Evolutionary conservation across 2,797 vertebrate species (phyloP).

Genomic region (Sebastes trivittatus): DNA sequence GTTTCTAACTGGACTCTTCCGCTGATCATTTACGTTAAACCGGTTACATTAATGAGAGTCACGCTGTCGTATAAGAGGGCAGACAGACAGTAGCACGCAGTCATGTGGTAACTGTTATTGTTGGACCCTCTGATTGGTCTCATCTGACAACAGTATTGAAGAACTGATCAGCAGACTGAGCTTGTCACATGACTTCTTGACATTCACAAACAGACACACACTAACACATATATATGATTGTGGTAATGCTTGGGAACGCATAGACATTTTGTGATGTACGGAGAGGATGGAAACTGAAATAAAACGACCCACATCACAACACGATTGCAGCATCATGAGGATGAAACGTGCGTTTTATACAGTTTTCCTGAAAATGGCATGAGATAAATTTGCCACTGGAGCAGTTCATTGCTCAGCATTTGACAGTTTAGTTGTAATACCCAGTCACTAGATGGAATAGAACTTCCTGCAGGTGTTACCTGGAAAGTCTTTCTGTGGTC

Average conservation of each 20-base stretch:
- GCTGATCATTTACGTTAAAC: background rate
- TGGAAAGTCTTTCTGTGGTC: background rate
- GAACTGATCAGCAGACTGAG: conserved; percentile 9
- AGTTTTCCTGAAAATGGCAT: background rate
- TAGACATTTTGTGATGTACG: background rate
- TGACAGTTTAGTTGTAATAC: background rate
- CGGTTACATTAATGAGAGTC: conserved; percentile 33
- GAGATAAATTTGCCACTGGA: background rate
- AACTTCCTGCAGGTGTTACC: background rate
- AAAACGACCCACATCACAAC: background rate
- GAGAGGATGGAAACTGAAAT: background rate
- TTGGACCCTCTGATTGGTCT: conserved; percentile 1
- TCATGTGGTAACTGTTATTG: background rate
- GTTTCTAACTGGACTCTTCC: background rate
- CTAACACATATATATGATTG: background rate
- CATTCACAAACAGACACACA: conserved; percentile 3
- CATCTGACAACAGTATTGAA: conserved; percentile 34
- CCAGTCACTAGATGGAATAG: background rate
- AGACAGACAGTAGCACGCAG: background rate
- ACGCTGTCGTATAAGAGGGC: background rate
- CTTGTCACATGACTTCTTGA: conserved; percentile 2
- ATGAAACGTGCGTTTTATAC: background rate
- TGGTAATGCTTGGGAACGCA: background rate
- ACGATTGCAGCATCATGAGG: background rate
- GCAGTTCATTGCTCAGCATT: background rate